Percentiles rank a stretch among this genome's conserved stretches.
Conservation (phyloP, 2,888 invertebrate species). For the Archips crataeganus region DNA sequence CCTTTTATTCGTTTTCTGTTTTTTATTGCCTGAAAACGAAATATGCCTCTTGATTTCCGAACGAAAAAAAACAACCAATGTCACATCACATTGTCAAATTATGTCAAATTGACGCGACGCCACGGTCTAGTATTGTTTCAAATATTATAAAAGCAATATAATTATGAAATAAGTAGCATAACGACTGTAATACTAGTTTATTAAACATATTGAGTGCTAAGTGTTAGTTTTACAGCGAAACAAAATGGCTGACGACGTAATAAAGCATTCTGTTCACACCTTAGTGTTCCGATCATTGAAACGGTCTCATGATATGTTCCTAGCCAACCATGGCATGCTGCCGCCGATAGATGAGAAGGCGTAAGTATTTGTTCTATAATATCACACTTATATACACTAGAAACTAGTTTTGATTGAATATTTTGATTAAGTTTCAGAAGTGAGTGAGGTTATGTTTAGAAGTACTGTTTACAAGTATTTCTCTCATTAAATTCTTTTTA, state of each 20-base stretch:
- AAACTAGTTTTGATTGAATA: background rate
- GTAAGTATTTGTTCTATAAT: constrained; percentile 83
- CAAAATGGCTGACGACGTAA: constrained; percentile 92
- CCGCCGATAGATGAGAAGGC: constrained; percentile 94
- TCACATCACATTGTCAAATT: constrained; percentile 9
- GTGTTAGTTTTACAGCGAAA: background rate
- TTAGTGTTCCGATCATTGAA: constrained; percentile 98
- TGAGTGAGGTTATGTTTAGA: constrained; percentile 39
- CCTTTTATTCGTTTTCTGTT: no score
- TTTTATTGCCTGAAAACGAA: background rate
- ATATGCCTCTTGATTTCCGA: constrained; percentile 17
- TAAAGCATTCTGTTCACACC: constrained; percentile 98
- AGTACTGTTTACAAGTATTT: constrained; percentile 9
- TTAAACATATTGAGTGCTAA: background rate
- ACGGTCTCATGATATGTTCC: constrained; percentile 98
- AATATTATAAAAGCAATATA: background rate
- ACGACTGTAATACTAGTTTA: background rate
- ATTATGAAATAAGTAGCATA: constrained; percentile 18
- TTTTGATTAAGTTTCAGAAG: background rate
- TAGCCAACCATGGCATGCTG: constrained; percentile 94
- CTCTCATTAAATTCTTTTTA: background rate
- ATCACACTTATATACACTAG: constrained; percentile 9
- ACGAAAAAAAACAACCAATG: background rate
- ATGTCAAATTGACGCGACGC: constrained; percentile 33
- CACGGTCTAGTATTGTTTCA: background rate